Percentiles rank a stretch among this genome's conserved stretches.
Evolutionary conservation across 2,113 vertebrate species (phyloP).

Genomic region (Riparia riparia): DNA sequence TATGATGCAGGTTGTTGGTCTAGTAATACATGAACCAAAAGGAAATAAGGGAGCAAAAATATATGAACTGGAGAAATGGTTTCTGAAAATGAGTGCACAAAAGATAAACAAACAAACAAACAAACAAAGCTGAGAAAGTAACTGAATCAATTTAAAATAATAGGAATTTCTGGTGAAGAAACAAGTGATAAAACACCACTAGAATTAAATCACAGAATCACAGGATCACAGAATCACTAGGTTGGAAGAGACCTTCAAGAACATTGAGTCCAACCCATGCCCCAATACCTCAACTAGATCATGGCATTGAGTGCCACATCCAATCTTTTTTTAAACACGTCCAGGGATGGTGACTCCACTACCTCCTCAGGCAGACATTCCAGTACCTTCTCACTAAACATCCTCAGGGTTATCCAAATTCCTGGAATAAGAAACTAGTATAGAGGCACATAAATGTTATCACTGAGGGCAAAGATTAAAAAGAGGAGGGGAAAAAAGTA

Average conservation of each 20-base stretch:
- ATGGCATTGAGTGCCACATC: too few species aligned
- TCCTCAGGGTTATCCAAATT: accelerated
- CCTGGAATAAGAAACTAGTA: neutral
- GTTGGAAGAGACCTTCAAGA: too few species aligned
- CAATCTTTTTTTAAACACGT: too few species aligned
- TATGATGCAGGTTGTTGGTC: neutral
- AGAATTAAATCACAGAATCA: neutral
- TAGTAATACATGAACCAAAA: neutral
- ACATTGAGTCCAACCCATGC: too few species aligned
- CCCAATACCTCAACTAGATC: too few species aligned
- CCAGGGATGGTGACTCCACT: too few species aligned
- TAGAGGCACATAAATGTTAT: neutral
- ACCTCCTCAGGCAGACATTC: too few species aligned
- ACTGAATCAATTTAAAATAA: neutral
- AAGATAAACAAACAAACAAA: neutral
- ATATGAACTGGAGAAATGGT: neutral
- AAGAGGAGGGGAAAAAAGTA: accelerated
- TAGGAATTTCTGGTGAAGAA: neutral
- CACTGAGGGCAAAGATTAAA: neutral
- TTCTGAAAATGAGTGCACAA: neutral
- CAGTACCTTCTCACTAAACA: neutral
- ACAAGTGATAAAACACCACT: neutral
- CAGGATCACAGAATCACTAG: too few species aligned
- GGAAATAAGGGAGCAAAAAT: neutral
- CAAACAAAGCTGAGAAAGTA: neutral